Evolutionary conservation across 2,113 vertebrate species (phyloP), one percentile per base, ranked within the genome.

Genomic region (Coracopsis vasa): DNA sequence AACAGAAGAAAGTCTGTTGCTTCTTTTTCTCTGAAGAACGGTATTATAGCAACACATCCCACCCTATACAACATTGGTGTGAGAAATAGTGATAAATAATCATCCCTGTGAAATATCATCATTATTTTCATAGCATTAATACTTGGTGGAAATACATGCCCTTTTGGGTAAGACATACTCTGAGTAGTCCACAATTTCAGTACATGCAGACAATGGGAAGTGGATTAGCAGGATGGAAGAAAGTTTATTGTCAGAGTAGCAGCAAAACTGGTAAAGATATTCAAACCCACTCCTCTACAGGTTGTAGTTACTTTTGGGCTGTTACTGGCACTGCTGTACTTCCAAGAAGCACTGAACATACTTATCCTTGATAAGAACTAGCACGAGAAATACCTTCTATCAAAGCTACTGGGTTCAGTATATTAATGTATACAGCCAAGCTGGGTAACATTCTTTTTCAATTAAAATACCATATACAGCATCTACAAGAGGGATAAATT

Each of bases 361-460:
- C 25, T 69, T 70, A 50, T 35, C 35, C 44, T 41, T 42, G 31
- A 78, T 58, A n/a, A 65, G 54, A 88, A 74, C 11, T 51, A 45
- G 29, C 23, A 88, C 11, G 37, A 92, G 50, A 88, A 88, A 48
- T 24, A 77, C 20, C 70, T 91, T 74, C 41, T 45, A 54, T 31
- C 60, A 31, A 86, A 71, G 54, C 75, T 88, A 71, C 77, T 51
- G 31, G 17, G 20, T 86, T 78, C 73, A 78, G 20, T 87, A 79
- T 44, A 47, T 60, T 67, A 84, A 70, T 0, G 0, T 75, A 84
- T 33, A 71, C 21, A 45, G 69, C 31, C 56, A 92, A 81, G 61
- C 69, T 54, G 7, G 27, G 48, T 53, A 94, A 93, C 80, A 94
- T 96, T 41, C 83, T 94, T 94, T 96, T 95, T 95, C 69, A 96